Evolutionary conservation across 2,797 vertebrate species (phyloP).

Genomic region (Acipenser transmontanus): DNA sequence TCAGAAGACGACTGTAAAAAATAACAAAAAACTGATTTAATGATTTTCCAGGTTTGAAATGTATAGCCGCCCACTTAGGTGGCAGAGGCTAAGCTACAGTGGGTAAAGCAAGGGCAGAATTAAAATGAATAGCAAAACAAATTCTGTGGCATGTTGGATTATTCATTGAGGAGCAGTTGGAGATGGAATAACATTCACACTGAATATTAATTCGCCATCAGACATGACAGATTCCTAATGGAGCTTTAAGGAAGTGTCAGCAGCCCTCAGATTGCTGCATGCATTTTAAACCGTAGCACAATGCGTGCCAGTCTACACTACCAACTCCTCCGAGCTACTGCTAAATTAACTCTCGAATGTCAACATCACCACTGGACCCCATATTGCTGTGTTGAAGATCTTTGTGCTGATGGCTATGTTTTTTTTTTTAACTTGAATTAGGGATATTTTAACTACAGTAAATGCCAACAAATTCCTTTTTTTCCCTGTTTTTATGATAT

Average conservation of each 20-base stretch:
- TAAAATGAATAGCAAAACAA: constrained; percentile 15
- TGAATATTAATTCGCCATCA: constrained; percentile 35
- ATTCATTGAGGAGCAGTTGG: constrained; percentile 19
- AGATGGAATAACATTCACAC: constrained; percentile 10
- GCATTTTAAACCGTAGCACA: not conserved
- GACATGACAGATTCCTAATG: constrained; percentile 25
- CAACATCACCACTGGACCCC: no score
- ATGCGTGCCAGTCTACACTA: not conserved
- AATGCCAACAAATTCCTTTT: no score
- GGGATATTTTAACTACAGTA: no score
- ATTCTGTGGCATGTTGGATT: constrained; percentile 21
- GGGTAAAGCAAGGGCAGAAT: not conserved
- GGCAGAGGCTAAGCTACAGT: no score
- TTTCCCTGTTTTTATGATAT: no score
- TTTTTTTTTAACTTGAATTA: no score
- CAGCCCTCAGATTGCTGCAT: constrained; percentile 4
- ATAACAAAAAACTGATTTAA: constrained; percentile 33
- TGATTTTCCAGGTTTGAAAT: no score
- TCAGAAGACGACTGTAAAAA: constrained; percentile 26
- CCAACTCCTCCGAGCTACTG: not conserved
- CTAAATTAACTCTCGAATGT: no score
- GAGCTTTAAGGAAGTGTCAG: constrained; percentile 10
- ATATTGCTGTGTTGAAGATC: no score
- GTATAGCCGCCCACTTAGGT: no score
- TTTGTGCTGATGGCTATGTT: no score